Base-by-base conservation (phyloP, 2,113 vertebrate genomes). In the Scortum barcoo region DNA sequence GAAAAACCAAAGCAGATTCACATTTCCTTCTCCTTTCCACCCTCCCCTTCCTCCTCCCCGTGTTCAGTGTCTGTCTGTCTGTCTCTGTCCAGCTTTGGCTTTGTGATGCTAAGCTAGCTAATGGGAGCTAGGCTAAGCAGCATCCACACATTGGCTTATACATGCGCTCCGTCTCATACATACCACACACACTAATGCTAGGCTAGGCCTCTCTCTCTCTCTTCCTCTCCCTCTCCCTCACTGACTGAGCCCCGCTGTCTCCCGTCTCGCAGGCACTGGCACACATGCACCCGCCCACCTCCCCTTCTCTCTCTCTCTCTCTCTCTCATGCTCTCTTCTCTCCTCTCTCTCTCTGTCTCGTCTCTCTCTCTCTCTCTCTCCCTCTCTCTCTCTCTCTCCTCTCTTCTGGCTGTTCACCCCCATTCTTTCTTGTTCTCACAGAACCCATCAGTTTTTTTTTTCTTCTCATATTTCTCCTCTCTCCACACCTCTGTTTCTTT, bases 21-120 rank as follows among this genome's bases (percentile, higher is more conserved):
- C 78, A 76, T 84, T 68, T 88, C 84, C 89, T 89, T 88, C 88
- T 88, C 76, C 78, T 53, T 62, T 72, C 84, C 86, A 51, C 89
- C 79, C 83, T 94, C 94, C 94, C 89, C 91, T 91, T 94, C 93
- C 93, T 75, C 94, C 80, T 87, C 81, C 85, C 24, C n/a, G n/a
- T n/a, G n/a, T n/a, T n/a, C n/a, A n/a, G n/a, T n/a, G 77, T 88
- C 72, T 36, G 79, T 91, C 89, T 91, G 88, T 90, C 91, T n/a
- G n/a, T n/a, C 92, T 90, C 91, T 89, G 92, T 93, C 93, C 89
- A 89, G 91, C 86, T 89, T 79, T 88, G 84, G 93, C 93, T 95
- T 95, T 93, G 95, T 92, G 83, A 96, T 91, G 95, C 95, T 95
- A 92, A 92, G 95, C 96, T 97, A 92, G 95, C 96, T 97, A 96